phyloP scores from a whole-genome alignment of 2,888 invertebrate genomes.

The Acrobasis repandana region DNA sequence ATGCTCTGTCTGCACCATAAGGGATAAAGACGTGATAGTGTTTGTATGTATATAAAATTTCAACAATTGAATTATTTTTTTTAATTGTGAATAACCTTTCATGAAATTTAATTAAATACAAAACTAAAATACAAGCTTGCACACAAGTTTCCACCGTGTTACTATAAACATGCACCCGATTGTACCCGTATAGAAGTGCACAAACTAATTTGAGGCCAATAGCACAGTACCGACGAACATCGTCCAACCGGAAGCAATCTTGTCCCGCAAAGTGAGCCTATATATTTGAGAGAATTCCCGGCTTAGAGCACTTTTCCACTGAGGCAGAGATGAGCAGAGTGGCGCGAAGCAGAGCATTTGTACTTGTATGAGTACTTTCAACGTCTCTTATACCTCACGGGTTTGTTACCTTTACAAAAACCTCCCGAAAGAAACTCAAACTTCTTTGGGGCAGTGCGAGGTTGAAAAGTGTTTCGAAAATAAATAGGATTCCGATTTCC shows the following conservation, averaged over 20 bases:
- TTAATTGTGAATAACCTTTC: too few species aligned
- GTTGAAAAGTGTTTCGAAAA: too few species aligned
- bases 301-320: conserved; percentile 9
- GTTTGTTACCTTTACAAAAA: too few species aligned
- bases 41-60: too few species aligned
- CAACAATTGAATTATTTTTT: background rate
- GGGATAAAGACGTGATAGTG: too few species aligned
- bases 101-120: background rate
- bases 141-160: background rate
- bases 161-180: background rate
- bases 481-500: too few species aligned
- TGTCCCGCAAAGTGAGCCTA: conserved; percentile 31
- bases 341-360: too few species aligned
- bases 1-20: too few species aligned
- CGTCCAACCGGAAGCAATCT: conserved; percentile 36
- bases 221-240: conserved; percentile 29
- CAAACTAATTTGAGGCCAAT: conserved; percentile 13
- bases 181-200: background rate
- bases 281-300: conserved; percentile 19
- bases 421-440: too few species aligned
- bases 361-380: too few species aligned
- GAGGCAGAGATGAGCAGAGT: background rate
- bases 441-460: too few species aligned
- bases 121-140: background rate
- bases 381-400: too few species aligned